Conservation (phyloP, 2,797 vertebrate species). For the Bovichtus variegatus region DNA sequence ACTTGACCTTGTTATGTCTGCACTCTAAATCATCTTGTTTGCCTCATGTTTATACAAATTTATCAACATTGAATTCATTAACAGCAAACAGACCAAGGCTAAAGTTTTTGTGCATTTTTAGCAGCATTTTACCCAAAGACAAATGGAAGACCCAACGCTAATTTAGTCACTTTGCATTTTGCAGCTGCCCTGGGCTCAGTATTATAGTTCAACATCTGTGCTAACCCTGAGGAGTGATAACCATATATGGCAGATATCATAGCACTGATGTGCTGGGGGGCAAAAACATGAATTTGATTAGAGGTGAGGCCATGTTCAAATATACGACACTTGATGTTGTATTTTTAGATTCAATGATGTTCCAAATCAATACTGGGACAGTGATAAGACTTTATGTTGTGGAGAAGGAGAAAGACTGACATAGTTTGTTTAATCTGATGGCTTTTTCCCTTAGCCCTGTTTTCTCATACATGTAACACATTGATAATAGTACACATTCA, state of each 20-base stretch:
- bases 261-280: conserved; percentile 8
- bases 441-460: not conserved
- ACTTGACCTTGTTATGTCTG: conserved; percentile 37
- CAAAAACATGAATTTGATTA: conserved; percentile 40
- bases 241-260: conserved; percentile 41
- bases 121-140: conserved; percentile 18
- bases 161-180: conserved; percentile 38
- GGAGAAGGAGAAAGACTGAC: not conserved
- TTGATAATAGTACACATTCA: not conserved
- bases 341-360: conserved; percentile 2
- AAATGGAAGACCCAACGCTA: conserved; percentile 23
- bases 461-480: not conserved
- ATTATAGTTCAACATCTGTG: conserved; percentile 48
- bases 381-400: not conserved
- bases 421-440: not conserved
- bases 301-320: conserved; percentile 13
- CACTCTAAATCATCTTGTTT: conserved; percentile 39
- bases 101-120: conserved; percentile 20
- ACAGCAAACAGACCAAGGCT: not conserved
- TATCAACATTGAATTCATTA: conserved; percentile 46
- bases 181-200: conserved; percentile 26
- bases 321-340: conserved; percentile 2
- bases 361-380: conserved; percentile 10
- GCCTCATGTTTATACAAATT: conserved; percentile 50
- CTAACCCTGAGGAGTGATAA: conserved; percentile 37